Evolutionary conservation across 2,113 vertebrate genomes (phyloP).

Genomic region (Hemiscyllium ocellatum): DNA sequence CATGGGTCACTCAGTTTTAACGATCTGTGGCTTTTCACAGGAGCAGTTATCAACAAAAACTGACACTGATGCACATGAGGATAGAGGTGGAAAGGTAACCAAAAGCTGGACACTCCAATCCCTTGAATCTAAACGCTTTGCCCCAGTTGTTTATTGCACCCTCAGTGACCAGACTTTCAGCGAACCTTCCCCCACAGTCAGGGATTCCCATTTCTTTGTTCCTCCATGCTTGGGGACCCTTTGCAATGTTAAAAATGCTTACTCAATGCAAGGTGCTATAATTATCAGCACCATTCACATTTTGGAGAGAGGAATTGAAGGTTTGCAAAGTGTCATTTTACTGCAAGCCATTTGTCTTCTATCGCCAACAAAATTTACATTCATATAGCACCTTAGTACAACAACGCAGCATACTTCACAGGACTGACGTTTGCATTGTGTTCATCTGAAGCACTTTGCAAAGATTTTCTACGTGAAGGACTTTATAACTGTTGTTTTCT

Average conservation of each 20-base stretch:
- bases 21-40: too few relatives aligned
- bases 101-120: background rate
- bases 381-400: background rate
- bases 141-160: background rate
- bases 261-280: background rate
- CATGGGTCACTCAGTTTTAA: too few relatives aligned
- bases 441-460: background rate
- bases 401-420: background rate
- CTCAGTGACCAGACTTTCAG: background rate
- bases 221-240: background rate
- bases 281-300: background rate
- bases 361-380: background rate
- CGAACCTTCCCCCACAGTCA: background rate
- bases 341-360: background rate
- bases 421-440: background rate
- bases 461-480: background rate
- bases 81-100: background rate
- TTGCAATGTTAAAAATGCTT: background rate
- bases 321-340: background rate
- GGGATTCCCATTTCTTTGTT: background rate
- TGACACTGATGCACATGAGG: background rate
- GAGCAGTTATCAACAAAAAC: too few relatives aligned
- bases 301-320: background rate
- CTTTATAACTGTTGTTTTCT: background rate
- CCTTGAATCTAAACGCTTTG: too few relatives aligned